Conservation (phyloP, 2,113 vertebrate species). For the Ptilorrhoa leucosticta region DNA sequence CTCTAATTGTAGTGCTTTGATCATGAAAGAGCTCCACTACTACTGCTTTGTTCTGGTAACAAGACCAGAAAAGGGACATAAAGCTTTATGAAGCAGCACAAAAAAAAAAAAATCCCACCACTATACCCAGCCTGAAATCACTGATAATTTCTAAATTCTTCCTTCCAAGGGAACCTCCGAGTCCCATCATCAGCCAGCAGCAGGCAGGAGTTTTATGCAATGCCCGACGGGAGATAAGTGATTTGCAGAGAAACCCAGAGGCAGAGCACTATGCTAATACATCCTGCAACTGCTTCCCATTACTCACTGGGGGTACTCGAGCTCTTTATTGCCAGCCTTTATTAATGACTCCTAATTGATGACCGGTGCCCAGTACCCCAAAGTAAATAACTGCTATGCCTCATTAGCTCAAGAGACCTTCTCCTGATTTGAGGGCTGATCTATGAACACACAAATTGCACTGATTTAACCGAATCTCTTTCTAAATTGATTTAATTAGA, state of each 20-base stretch:
- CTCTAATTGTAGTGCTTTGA: neutral
- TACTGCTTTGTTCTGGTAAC: neutral
- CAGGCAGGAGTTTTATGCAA: neutral
- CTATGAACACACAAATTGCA: conserved; percentile 42
- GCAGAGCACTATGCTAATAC: conserved; percentile 38
- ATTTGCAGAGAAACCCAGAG: conserved; percentile 43
- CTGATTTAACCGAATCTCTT: conserved; percentile 29
- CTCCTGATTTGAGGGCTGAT: conserved; percentile 48
- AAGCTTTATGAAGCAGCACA: neutral
- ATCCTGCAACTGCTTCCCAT: conserved; percentile 52
- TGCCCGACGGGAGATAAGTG: neutral
- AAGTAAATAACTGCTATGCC: conserved; percentile 58
- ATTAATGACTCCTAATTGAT: conserved; percentile 61
- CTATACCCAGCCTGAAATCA: neutral
- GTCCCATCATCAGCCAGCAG: neutral
- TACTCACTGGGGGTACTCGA: conserved; percentile 30
- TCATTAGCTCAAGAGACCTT: conserved; percentile 56
- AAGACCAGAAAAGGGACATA: neutral
- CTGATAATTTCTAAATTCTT: neutral
- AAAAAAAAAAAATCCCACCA: neutral
- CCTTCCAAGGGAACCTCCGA: neutral
- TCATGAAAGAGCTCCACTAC: neutral
- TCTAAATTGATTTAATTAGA: conserved; percentile 59
- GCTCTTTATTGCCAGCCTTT: conserved; percentile 55
- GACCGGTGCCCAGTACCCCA: conserved; percentile 41